Conservation (phyloP, 2,888 invertebrate species). For the Amphipyra berbera region DNA sequence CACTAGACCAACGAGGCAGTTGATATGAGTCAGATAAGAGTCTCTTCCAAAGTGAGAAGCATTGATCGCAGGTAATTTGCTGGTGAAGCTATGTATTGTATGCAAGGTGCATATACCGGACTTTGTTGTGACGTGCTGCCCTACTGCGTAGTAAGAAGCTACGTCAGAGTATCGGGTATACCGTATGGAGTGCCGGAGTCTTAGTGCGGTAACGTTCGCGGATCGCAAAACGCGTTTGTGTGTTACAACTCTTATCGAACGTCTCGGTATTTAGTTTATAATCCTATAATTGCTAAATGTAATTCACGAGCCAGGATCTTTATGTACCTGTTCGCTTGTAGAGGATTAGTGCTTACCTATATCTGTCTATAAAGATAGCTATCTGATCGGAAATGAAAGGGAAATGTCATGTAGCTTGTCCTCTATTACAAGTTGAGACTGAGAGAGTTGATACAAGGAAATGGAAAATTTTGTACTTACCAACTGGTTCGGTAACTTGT, state of each 20-base stretch:
- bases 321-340: conserved; percentile 13
- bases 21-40: too few species aligned
- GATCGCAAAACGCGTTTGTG: not conserved
- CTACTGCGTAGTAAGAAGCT: too few species aligned
- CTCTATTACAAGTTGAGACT: conserved; percentile 1
- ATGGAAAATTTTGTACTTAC: conserved; percentile 3
- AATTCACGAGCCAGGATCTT: conserved; percentile 13
- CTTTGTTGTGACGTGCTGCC: too few species aligned
- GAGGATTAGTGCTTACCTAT: conserved; percentile 32
- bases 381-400: conserved; percentile 49
- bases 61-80: too few species aligned
- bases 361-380: conserved; percentile 19
- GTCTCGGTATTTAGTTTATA: conserved; percentile 30
- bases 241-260: conserved; percentile 1
- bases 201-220: not conserved
- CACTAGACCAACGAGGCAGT: too few species aligned
- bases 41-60: too few species aligned
- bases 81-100: too few species aligned
- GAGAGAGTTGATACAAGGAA: conserved; percentile 19
- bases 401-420: conserved; percentile 26
- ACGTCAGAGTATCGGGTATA: too few species aligned
- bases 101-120: too few species aligned
- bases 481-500: conserved; percentile 16
- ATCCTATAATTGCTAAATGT: conserved; percentile 44
- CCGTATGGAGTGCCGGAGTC: too few species aligned